These are phyloP conservation scores for Mesaphorura yosii DNA, from an alignment of 1,140 invertebrate species.

Conservation along the genomic window DNA sequence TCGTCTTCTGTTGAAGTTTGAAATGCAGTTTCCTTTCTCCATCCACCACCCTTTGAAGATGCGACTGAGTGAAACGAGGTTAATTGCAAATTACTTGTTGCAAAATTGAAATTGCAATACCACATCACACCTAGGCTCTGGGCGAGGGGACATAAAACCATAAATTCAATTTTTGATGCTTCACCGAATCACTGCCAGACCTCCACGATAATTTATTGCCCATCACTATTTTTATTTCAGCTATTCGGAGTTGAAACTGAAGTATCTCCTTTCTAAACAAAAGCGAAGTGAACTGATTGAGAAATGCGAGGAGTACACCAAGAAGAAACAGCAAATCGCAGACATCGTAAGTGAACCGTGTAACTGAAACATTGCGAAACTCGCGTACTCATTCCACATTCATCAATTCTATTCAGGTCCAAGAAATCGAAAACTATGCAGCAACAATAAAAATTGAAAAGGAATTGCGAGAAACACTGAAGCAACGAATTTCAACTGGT, in stretches of 20 bases:
- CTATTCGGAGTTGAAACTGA: constrained; percentile 15
- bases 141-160: no score
- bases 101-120: no score
- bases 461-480: constrained; percentile 39
- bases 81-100: no score
- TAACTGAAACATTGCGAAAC: no score
- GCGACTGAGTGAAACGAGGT: no score
- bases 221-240: constrained; percentile 10
- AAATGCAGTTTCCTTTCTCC: no score
- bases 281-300: constrained; percentile 6
- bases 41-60: no score
- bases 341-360: constrained; percentile 10
- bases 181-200: no score
- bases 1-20: no score
- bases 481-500: constrained; percentile 15
- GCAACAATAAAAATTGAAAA: constrained; percentile 51
- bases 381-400: background rate
- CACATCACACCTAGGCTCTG: no score
- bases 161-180: no score
- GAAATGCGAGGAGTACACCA: constrained; percentile 15
- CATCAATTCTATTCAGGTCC: constrained; percentile 40
- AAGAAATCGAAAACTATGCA: constrained; percentile 50
- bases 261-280: constrained; percentile 4
- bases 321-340: constrained; percentile 10
- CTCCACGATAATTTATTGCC: no score